Evolutionary conservation across 2,888 invertebrate species (phyloP).

Genomic region (Sceliomorpha sp.): DNA sequence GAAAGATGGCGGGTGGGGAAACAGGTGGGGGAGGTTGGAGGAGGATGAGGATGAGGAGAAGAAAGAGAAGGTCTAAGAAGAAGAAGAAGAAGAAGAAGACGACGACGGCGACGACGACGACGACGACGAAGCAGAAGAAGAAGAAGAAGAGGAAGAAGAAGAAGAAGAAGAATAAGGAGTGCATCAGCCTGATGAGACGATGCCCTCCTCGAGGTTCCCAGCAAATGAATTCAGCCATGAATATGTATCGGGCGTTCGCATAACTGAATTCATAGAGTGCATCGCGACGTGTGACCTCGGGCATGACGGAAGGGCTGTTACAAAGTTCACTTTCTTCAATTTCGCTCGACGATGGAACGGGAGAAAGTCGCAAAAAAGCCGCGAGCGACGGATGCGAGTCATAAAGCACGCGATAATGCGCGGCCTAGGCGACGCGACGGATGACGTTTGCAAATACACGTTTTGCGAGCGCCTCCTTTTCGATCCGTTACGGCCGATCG

Average conservation of each 20-base stretch:
- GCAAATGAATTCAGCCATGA: constrained; percentile 74
- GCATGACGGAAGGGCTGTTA: constrained; percentile 44
- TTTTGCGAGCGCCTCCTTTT: constrained; percentile 1
- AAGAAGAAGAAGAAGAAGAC: constrained; percentile 27
- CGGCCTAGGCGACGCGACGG: constrained; percentile 1
- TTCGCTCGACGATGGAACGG: constrained; percentile 23
- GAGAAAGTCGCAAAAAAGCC: constrained; percentile 48
- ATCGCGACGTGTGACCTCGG: constrained; percentile 35
- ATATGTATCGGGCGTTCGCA: constrained; percentile 71
- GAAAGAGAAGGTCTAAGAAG: constrained; percentile 16
- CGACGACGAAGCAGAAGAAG: neutral
- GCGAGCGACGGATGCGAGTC: constrained; percentile 25
- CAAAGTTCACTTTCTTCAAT: constrained; percentile 37
- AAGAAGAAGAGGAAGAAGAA: constrained; percentile 8
- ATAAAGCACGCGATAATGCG: constrained; percentile 15
- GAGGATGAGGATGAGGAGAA: neutral
- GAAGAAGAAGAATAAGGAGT: constrained; percentile 34
- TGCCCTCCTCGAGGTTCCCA: constrained; percentile 66
- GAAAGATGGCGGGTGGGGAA: constrained; percentile 4
- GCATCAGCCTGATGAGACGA: constrained; percentile 67
- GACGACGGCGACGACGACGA: too few species aligned
- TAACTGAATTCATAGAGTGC: constrained; percentile 69
- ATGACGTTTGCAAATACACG: constrained; percentile 24
- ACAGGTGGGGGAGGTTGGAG: neutral
- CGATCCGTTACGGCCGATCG: constrained; percentile 8